Evolutionary conservation across 2,113 vertebrate species (phyloP).

Genomic region (Otis tarda): DNA sequence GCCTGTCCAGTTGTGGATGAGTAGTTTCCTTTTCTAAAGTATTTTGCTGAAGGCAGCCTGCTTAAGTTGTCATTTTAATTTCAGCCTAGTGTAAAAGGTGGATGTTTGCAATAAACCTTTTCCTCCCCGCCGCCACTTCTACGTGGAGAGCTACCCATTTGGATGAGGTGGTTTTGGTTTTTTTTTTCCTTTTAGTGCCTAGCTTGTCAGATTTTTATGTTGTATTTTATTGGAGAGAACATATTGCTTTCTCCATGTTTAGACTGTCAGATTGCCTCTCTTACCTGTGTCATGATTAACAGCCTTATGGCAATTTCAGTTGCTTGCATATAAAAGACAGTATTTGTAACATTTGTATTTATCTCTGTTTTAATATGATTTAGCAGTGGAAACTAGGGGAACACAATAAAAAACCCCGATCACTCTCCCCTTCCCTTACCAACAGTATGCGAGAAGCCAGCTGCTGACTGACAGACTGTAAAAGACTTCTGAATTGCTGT

Average conservation of each 20-base stretch:
- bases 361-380: neutral
- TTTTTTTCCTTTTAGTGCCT: neutral
- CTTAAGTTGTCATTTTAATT: neutral
- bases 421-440: no score
- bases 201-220: neutral
- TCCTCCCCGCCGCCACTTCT: neutral
- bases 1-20: neutral
- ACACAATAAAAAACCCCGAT: neutral
- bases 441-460: neutral
- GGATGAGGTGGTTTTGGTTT: neutral
- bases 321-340: neutral
- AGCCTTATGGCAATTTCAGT: neutral
- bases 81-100: neutral
- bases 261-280: neutral
- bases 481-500: neutral
- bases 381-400: neutral
- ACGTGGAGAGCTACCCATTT: neutral
- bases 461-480: neutral
- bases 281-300: neutral
- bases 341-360: neutral
- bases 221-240: neutral
- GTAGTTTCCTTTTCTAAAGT: neutral
- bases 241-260: neutral
- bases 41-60: neutral
- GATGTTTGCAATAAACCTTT: neutral